Base-by-base conservation (phyloP, 2,113 vertebrate species). In the Thinocorus orbignyianus region DNA sequence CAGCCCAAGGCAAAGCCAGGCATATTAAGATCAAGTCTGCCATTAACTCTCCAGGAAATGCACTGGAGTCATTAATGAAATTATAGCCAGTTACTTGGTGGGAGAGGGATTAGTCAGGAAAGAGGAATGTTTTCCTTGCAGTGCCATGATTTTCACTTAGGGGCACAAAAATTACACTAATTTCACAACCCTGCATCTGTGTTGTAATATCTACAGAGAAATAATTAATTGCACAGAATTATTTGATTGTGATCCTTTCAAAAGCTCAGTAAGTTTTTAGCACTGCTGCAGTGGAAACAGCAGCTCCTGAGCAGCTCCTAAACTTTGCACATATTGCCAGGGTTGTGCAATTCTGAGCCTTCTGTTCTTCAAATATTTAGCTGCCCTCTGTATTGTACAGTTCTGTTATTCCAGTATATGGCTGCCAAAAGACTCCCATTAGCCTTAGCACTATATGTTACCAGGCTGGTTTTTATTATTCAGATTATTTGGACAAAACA, bases 41-140 rank as follows among this genome's bases (percentile, higher is more conserved):
- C 46, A 80, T 95, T 94, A 94, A 54, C 55, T 77, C 68, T 86
- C 57, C 72, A 86, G 83, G 88, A 93, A 95, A 87, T 61, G 39
- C 30, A 83, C 17, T 74, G 58, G 69, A 82, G 77, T 58, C 52
- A 69, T 52, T 88, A 84, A 88, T 80, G n/a, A 89, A 86, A 88
- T 90, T 74, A 57, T 72, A 87, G 48, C 51, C 78, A 65, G 39
- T 71, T 70, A 91, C 52, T 95, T 80, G 24, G 7, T 68, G n/a
- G 64, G 44, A 86, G 60, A 82, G 33, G 44, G 42, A 80, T 90
- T 68, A 91, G 46, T 85, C 28, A 87, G 88, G 61, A 49, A 93
- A 88, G 28, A 90, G 58, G 61, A 82, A 70, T 8, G 22, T 83
- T 87, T 88, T 86, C 42, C 42, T 88, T 73, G 23, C 35, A 31